phyloP scores from a whole-genome alignment of 2,888 invertebrate species.

The Congeria kusceri region DNA sequence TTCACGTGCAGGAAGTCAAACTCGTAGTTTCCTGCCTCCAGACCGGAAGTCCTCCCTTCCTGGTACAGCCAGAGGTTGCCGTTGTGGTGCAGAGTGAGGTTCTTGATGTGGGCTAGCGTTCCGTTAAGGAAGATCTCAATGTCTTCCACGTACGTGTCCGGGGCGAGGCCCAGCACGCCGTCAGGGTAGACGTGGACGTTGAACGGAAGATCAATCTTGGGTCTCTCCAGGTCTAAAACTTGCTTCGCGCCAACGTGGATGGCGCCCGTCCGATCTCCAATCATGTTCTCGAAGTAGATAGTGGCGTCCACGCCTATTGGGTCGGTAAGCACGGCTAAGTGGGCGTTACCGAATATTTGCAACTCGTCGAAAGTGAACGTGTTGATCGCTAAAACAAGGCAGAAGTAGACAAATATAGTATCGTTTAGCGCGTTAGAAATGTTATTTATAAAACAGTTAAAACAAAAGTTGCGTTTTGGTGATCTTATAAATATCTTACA shows the following conservation, averaged over 20 bases:
- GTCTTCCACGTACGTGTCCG: constrained; percentile 73
- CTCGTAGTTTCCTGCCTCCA: constrained; percentile 65
- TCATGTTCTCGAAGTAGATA: constrained; percentile 74
- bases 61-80: constrained; percentile 73
- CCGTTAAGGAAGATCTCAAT: constrained; percentile 76
- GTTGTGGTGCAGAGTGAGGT: constrained; percentile 74
- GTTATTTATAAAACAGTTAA: too few species aligned
- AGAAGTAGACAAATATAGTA: background rate
- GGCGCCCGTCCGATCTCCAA: constrained; percentile 77
- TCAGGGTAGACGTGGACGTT: constrained; percentile 74
- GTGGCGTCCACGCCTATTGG: constrained; percentile 62
- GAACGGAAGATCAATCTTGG: constrained; percentile 76
- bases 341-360: constrained; percentile 77
- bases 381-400: constrained; percentile 59
- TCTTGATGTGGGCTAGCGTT: constrained; percentile 70
- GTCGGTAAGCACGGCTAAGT: constrained; percentile 74
- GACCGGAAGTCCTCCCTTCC: constrained; percentile 66
- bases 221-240: constrained; percentile 70
- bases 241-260: constrained; percentile 73
- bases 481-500: too few species aligned
- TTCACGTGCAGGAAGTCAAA: constrained; percentile 76
- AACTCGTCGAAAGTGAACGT: constrained; percentile 73
- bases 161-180: constrained; percentile 75
- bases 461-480: too few species aligned
- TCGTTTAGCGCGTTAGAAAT: too few species aligned